Percentiles rank a stretch among this genome's conserved stretches.
phyloP scores from a whole-genome alignment of 2,797 vertebrate genomes.

The Aldrovandia affinis region DNA sequence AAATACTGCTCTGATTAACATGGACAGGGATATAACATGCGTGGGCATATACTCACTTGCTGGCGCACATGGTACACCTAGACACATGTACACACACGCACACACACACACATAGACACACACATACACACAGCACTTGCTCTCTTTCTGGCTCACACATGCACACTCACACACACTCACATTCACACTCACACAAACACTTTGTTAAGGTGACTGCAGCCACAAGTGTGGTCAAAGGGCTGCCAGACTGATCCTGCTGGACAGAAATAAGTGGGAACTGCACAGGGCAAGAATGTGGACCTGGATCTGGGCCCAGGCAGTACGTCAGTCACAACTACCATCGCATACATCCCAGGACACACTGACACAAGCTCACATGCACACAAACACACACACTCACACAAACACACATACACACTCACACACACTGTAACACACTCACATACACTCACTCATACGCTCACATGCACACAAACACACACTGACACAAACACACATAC shows the following conservation, averaged over 20 bases:
- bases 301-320: conserved; percentile 44
- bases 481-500: conserved; percentile 33
- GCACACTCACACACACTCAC: conserved; percentile 29
- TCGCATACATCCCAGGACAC: neutral
- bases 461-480: conserved; percentile 24
- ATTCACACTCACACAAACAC: conserved; percentile 4
- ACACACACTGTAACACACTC: conserved; percentile 14
- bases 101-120: conserved; percentile 14
- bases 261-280: conserved; percentile 48
- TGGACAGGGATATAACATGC: neutral
- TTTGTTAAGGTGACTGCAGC: conserved; percentile 10
- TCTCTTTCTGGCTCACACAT: neutral
- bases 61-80: neutral
- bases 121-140: neutral
- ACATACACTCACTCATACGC: conserved; percentile 13
- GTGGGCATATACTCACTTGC: neutral
- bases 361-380: neutral
- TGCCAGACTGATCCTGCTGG: conserved; percentile 15
- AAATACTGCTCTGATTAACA: neutral
- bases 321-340: neutral
- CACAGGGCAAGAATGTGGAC: conserved; percentile 45
- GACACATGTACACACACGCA: conserved; percentile 22
- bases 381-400: conserved; percentile 13
- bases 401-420: conserved; percentile 15
- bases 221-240: conserved; percentile 6